Evolutionary conservation across 2,113 vertebrate species (phyloP).

Genomic region (Rhipidura dahli): DNA sequence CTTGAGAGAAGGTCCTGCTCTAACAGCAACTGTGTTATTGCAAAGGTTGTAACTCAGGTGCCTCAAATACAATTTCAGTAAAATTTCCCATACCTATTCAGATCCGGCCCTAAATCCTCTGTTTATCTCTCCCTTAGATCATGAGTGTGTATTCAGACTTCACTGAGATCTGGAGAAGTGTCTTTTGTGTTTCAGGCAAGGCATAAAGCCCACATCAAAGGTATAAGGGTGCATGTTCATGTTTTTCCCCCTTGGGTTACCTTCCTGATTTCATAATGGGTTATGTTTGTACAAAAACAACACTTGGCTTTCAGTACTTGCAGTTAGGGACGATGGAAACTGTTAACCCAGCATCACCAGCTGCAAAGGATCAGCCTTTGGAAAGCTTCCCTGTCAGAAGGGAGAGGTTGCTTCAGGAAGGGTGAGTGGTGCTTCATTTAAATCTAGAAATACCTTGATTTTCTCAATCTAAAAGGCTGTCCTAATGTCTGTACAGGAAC

Average conservation of each 20-base stretch:
- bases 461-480: neutral
- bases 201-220: neutral
- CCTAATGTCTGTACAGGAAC: neutral
- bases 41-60: neutral
- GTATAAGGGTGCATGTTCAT: neutral
- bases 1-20: neutral
- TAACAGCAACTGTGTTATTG: neutral
- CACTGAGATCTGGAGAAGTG: neutral
- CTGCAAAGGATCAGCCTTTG: neutral
- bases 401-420: neutral
- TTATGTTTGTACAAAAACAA: neutral
- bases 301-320: neutral
- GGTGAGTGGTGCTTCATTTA: neutral
- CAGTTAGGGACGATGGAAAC: neutral
- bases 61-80: neutral
- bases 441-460: neutral
- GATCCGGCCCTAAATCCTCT: neutral
- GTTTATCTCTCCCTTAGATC: neutral
- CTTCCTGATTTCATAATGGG: neutral
- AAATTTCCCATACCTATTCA: neutral
- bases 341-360: neutral
- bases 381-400: neutral
- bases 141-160: neutral
- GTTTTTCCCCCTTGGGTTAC: neutral
- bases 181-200: neutral